Evolutionary conservation across 2,113 vertebrate genomes (phyloP), one percentile per base, ranked within the genome.

Genomic region (Syrmaticus mikado): DNA sequence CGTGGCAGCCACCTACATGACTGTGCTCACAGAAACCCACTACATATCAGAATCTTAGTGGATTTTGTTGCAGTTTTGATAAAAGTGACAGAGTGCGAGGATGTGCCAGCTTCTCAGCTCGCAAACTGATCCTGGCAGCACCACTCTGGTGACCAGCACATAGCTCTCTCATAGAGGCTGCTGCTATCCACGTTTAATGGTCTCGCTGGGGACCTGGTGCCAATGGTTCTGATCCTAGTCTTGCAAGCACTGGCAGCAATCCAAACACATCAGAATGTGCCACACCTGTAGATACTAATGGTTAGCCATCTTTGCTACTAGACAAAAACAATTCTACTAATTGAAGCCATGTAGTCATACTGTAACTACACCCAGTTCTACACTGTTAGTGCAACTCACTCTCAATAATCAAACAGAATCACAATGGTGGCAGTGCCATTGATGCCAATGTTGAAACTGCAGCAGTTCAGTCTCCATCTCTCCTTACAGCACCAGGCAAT

Each of bases 1-100:
- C n/a, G 73, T 87, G 46, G 77, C 80, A 95, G 71, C 82, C 84
- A 92, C 75, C 75, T 70, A 82, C 81, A 30, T 43, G 73, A 85
- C 28, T 77, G 46, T 38, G n/a, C n/a, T 73, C 58, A 83, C 24
- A 67, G 66, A 94, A 94, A 61, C 66, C 21, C 70, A 76, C 22
- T 64, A 19, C 2, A 3, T 28, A 21, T 25, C 21, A n/a, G 3
- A 24, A 30, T 24, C 81, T 89, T 67, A 6, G 5, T 0, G 73
- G 58, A 60, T 64, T 61, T 22, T 68, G n/a, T 62, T 57, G n/a
- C 22, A 34, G 12, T 8, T 11, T 16, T 72, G 71, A 3, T 60
- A 70, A 82, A 70, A 87, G 77, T 8, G 0, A 60, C 27, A 71
- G 14, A 2, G 0, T 5, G 6, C 1, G 0, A 76, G 19, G 10